Percentiles rank a stretch among this genome's conserved stretches.
These are phyloP conservation scores for Sympetrum striolatum DNA, from an alignment of 2,888 invertebrate species.

Conservation along the genomic window DNA sequence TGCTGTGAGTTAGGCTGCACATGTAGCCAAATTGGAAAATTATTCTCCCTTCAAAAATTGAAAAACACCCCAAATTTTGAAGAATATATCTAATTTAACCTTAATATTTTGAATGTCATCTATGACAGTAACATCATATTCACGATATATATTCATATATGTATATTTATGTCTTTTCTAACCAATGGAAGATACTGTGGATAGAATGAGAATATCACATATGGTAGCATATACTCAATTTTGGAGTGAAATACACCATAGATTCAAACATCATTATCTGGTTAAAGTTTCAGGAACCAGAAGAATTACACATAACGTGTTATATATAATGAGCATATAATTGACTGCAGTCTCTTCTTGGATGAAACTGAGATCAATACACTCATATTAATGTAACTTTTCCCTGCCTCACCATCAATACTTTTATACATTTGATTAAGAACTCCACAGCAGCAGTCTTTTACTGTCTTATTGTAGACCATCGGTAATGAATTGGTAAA, in stretches of 20 bases:
- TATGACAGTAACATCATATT: too few relatives aligned
- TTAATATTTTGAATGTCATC: neutral
- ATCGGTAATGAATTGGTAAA: too few relatives aligned
- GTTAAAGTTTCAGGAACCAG: neutral
- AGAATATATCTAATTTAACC: neutral
- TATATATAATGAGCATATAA: neutral
- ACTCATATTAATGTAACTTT: too few relatives aligned
- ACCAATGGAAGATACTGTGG: neutral
- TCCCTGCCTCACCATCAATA: too few relatives aligned
- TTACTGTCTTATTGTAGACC: too few relatives aligned
- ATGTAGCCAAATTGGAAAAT: neutral
- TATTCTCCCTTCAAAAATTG: constrained; percentile 11
- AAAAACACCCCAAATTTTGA: constrained; percentile 6
- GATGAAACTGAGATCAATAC: too few relatives aligned
- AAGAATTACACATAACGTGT: neutral
- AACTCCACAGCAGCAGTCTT: too few relatives aligned
- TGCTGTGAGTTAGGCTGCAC: too few relatives aligned
- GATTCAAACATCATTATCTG: neutral
- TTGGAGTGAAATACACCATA: neutral
- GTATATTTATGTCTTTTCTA: neutral
- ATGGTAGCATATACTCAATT: neutral
- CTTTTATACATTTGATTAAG: too few relatives aligned
- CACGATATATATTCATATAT: neutral
- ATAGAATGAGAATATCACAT: constrained; percentile 29
- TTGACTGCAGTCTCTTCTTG: neutral